A percentile compares a stretch with the other conserved stretches of the same genome.
These are phyloP conservation scores for Mimachlamys varia DNA, from an alignment of 2,888 invertebrate species.

Conservation along the genomic window DNA sequence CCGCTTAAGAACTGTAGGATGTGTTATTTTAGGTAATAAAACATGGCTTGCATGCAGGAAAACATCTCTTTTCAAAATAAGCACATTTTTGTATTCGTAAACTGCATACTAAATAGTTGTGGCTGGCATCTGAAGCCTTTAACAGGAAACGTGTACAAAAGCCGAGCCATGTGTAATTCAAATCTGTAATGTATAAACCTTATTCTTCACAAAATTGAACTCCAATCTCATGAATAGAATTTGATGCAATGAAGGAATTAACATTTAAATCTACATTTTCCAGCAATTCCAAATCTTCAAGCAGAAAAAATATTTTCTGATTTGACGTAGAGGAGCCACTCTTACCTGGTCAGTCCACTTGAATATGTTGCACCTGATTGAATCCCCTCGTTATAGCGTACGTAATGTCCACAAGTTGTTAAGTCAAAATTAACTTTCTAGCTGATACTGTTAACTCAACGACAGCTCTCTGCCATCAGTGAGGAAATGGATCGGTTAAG, in stretches of 20 bases:
- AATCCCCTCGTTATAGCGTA: neutral
- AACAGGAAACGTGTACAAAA: neutral
- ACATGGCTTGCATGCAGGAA: neutral
- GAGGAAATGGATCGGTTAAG: neutral
- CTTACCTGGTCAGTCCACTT: neutral
- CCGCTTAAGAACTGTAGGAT: no score
- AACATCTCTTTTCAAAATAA: neutral
- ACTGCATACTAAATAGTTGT: neutral
- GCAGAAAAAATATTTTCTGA: neutral
- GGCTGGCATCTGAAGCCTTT: neutral
- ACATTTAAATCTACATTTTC: neutral
- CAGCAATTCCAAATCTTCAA: neutral
- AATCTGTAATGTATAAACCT: neutral
- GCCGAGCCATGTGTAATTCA: neutral
- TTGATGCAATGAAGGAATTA: neutral
- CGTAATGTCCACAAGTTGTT: neutral
- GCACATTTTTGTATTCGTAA: neutral
- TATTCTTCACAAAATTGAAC: neutral
- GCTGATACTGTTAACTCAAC: neutral
- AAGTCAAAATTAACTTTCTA: neutral
- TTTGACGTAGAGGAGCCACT: neutral
- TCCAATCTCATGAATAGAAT: neutral
- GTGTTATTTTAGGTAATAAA: neutral
- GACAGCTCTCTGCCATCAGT: neutral
- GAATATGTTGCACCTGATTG: neutral